phyloP scores from a whole-genome alignment of 1,140 invertebrate genomes.

The Caerostris extrusa region DNA sequence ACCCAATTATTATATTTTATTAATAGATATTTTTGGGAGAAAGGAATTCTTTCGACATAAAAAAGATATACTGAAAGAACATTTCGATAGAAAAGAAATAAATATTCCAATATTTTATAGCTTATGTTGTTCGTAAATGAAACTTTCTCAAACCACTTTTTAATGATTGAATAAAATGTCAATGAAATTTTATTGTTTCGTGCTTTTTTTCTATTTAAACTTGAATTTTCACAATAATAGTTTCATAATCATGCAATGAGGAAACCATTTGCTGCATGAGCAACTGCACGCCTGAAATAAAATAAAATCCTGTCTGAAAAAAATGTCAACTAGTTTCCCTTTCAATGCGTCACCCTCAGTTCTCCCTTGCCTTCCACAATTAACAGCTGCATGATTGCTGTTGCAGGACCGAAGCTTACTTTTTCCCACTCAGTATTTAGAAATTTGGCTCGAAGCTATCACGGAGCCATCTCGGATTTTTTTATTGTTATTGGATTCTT shows the following conservation, averaged over 20 bases:
- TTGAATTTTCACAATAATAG: not conserved
- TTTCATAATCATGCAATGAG: slow-evolving; percentile 1
- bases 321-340: slow-evolving; percentile 21
- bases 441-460: slow-evolving; percentile 42
- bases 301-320: not conserved
- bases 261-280: slow-evolving; percentile 21
- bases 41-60: not conserved
- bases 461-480: not conserved
- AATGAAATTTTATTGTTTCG: slow-evolving; percentile 3
- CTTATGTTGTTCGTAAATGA: not conserved
- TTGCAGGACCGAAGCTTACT: slow-evolving; percentile 30
- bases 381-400: slow-evolving; percentile 30
- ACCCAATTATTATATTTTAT: too few species aligned
- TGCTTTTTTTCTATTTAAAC: not conserved
- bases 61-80: not conserved
- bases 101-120: not conserved
- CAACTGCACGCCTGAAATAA: not conserved
- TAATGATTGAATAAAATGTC: not conserved
- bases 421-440: not conserved
- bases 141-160: too few species aligned
- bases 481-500: not conserved
- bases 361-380: not conserved
- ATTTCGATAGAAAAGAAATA: not conserved
- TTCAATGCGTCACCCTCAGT: slow-evolving; percentile 8
- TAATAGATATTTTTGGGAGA: too few species aligned